Evolutionary conservation across 2,797 vertebrate species (phyloP), one percentile per base, ranked within the genome.

Genomic region (Gallinago stenura): DNA sequence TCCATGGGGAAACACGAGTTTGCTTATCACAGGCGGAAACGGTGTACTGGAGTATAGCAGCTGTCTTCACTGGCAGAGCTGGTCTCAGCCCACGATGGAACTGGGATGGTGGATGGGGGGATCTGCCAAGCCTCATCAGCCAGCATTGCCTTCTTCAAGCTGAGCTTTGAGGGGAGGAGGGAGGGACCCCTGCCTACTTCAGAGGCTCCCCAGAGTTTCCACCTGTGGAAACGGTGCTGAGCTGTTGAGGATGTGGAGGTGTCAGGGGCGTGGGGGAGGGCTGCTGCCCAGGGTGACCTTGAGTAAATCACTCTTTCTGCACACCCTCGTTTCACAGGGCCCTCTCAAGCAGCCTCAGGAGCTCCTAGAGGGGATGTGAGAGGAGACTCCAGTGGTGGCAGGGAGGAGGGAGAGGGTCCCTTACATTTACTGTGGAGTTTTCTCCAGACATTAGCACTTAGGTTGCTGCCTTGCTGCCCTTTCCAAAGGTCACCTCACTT

Each of bases 371-470:
- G n/a, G 35, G 18, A 41, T 3, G 4, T 12, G 50, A 76, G 35
- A 83, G 22, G 24, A 50, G 31, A 56, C 7, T 48, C 56, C 26
- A 26, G 1, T 45, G 35, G 25, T 7, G 0, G 0, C 1, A 4
- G 26, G 48, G 46, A 73, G 46, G 4, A 8, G 11, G 51, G 30
- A 68, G 25, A 28, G 25, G 10, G 18, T 50, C 19, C 22, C 45
- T 46, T 46, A 46, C 46, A 25, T 30, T 77, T 68, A 45, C 81
- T 61, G 13, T 45, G 39, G 25, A 82, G 31, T 53, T 58, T 75
- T 64, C 41, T 53, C 61, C 28, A 81, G 43, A 17, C 17, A 9
- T 70, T 17, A 50, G 9, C 53, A 22, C 53, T 83, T 41, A 25
- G 10, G 37, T 70, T 78, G 15, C 51, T 72, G 2, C 53, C 56